Conservation (phyloP, 2,888 invertebrate genomes). For the Apamea crenata region DNA sequence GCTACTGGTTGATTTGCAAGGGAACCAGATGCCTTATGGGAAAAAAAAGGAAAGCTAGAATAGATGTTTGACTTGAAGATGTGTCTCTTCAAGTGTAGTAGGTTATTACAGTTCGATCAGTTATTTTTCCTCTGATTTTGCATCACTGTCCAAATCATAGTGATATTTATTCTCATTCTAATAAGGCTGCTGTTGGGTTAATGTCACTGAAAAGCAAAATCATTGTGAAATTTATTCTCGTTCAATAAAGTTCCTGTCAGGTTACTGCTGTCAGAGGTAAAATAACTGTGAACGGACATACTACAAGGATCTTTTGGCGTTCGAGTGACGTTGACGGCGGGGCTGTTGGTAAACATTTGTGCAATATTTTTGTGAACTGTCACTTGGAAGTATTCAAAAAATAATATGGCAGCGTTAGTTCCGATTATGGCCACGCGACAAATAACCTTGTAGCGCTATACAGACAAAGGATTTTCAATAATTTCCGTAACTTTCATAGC, state of each 20-base stretch:
- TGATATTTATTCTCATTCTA: not conserved
- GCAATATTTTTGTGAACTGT: not conserved
- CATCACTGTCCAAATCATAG: not conserved
- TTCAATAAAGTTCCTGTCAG: not conserved
- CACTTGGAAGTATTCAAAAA: not conserved
- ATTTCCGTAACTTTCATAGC: not conserved
- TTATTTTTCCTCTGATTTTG: not conserved
- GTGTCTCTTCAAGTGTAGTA: not conserved
- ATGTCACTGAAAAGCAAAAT: not conserved
- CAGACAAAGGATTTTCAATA: not conserved
- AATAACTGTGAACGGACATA: not conserved
- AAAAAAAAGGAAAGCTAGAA: slow-evolving; percentile 1
- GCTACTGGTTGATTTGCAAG: slow-evolving; percentile 33
- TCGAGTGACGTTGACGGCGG: not conserved
- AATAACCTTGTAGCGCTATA: not conserved
- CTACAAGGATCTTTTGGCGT: not conserved
- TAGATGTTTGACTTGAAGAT: not conserved
- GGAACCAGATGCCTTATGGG: not conserved
- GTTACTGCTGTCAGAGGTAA: not conserved
- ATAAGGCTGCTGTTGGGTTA: not conserved
- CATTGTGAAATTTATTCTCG: not conserved
- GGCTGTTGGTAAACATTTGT: not conserved
- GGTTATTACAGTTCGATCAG: not conserved
- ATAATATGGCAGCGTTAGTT: not conserved
- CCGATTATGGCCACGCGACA: not conserved